A percentile compares a stretch with the other conserved stretches of the same genome.
These are phyloP conservation scores for Cladopsammia gracilis DNA, from an alignment of 64 coral and sea anemone species.

Conservation along the genomic window DNA sequence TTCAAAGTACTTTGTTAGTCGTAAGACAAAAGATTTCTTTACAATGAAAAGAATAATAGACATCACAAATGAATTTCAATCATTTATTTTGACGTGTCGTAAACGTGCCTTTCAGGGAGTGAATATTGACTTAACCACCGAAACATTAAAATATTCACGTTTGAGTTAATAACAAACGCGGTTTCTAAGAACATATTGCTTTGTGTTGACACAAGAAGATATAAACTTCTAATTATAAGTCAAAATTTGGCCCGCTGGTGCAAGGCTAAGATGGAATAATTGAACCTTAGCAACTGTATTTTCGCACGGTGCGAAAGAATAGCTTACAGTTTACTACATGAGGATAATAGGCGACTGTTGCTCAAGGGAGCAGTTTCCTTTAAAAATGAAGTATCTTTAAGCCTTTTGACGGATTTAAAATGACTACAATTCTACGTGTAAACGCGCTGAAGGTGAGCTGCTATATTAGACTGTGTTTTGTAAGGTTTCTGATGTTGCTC, in stretches of 20 bases:
- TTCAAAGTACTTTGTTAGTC: neutral
- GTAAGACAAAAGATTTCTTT: constrained; percentile 25
- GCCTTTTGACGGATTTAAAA: neutral
- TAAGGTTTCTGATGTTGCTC: neutral
- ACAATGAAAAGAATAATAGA: neutral
- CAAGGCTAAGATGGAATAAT: neutral
- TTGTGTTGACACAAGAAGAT: constrained; percentile 21
- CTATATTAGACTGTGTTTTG: neutral
- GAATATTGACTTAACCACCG: constrained; percentile 6
- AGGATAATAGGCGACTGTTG: neutral
- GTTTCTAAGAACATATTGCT: constrained; percentile 21
- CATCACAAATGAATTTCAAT: constrained; percentile 20
- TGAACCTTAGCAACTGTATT: neutral
- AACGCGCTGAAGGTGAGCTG: constrained; percentile 9
- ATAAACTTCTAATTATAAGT: constrained; percentile 20
- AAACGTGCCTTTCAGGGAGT: neutral
- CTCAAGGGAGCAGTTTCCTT: neutral
- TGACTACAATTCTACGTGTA: constrained; percentile 18
- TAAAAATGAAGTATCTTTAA: neutral
- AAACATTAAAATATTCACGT: constrained; percentile 28
- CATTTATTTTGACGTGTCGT: neutral
- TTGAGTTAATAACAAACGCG: constrained; percentile 21
- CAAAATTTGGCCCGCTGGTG: neutral
- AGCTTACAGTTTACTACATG: neutral
- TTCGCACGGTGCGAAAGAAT: neutral